Conservation (phyloP, 2,797 vertebrate genomes). For the Hemibagrus guttatus region DNA sequence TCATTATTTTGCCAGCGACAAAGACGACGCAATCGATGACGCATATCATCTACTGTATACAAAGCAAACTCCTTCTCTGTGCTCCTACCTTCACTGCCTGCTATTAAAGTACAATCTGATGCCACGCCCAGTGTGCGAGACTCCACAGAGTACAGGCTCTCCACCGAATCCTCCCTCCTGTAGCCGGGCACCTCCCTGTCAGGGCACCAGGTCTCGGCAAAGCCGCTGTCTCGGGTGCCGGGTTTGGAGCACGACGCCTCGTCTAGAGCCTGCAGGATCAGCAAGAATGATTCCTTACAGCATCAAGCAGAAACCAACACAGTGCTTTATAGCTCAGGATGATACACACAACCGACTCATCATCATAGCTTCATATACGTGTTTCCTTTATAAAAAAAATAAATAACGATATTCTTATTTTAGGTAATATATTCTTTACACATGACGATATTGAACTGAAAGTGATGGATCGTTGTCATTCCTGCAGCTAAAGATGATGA, state of each 20-base stretch:
- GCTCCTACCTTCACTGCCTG: constrained; percentile 81
- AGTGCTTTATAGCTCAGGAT: neutral
- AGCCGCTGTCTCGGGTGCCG: constrained; percentile 79
- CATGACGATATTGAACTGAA: too few species aligned
- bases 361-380: too few species aligned
- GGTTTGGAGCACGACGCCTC: constrained; percentile 75
- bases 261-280: constrained; percentile 79
- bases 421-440: too few species aligned
- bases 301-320: neutral
- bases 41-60: neutral
- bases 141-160: constrained; percentile 80
- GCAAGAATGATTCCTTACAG: neutral
- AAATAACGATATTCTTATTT: too few species aligned
- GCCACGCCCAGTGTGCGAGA: constrained; percentile 74
- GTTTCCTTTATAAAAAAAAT: too few species aligned
- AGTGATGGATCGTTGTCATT: too few species aligned
- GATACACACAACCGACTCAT: too few species aligned
- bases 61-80: neutral
- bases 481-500: too few species aligned
- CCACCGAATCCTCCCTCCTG: constrained; percentile 79
- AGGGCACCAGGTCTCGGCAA: constrained; percentile 76
- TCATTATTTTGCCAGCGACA: neutral
- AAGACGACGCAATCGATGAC: neutral
- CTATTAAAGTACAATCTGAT: constrained; percentile 75
- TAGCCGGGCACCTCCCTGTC: constrained; percentile 77